Evolutionary conservation across 2,113 vertebrate genomes (phyloP), one percentile per base, ranked within the genome.

Genomic region (Peromyscus maniculatus): DNA sequence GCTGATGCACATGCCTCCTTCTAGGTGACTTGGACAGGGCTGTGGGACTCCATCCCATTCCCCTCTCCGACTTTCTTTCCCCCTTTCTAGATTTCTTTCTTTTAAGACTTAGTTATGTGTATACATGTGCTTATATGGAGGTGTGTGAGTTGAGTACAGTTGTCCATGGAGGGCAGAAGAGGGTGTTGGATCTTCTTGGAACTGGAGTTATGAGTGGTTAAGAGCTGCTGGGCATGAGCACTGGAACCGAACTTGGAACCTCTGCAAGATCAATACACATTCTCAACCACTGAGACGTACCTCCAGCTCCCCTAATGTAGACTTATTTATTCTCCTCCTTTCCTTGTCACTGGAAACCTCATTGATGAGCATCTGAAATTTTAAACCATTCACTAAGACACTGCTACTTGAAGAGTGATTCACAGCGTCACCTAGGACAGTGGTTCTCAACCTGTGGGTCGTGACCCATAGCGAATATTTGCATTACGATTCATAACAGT

Each of bases 1-100:
- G 39, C 17, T 0, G 28, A 17, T 12, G 3, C 49, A 21, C 13
- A 24, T 11, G 0, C 2, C 55, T 83, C 17, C 36, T 72, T 7
- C 0, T 55, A n/a, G 5, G 59, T 55, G 16, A 15, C 43, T 5
- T 52, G 39, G 66, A n/a, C 74, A 89, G 33, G 31, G 9, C 5
- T n/a, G 19, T 0, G 0, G 33, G 55, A 8, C 75, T 19, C 72
- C 78, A 17, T 5, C 31, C 39, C 5, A 31, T 28, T 21, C 59
- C 43, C 52, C 89, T 55, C 55, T 55, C 67, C 4, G 52, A 72
- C 52, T 79, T 72, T 43, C 52, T 83, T 39, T 52, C 12, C 24
- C 83, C 26, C 46, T 39, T 55, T 46, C 83, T 46, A 66, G 83
- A 86, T 43, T 17, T 43, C 26, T 66, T 59, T 62, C 78, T 83